Base-by-base conservation (phyloP, 2,113 vertebrate species). In the Vidua chalybeata region DNA sequence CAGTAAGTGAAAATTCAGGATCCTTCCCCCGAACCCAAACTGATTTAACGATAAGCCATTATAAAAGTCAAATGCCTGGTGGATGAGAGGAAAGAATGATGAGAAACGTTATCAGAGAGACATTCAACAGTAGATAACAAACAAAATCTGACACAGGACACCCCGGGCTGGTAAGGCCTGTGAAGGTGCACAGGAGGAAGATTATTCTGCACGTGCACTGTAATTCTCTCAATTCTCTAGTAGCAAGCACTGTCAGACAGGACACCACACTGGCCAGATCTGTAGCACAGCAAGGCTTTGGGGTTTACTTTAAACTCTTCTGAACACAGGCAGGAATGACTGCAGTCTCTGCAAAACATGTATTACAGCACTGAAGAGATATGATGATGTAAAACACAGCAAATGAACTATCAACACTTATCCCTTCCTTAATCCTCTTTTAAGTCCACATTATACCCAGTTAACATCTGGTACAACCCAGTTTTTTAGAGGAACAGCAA, bases 171-270 rank as follows among this genome's bases (percentile, higher is more conserved):
- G 12, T 15, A 78, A 80, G 2, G 52, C 15, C 13, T 21, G 26
- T 15, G 33, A 77, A 81, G 18, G 30, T 15, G 22, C 30, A 51
- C 0, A 1, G 30, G 10, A 85, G 12, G 2, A 77, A 4, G 20
- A 55, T 45, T 30, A 48, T 21, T 46, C 24, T 13, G n/a, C 28
- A 58, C 17, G 8, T 0, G 0, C 37, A 37, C 19, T 8, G 4
- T 2, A 35, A 18, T 3, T 56, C 12, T 48, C 54, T 46, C 17
- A 35, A 13, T 28, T 76, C n/a, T 15, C 20, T 43, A 39, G 12
- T 0, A 80, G 17, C 64, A 74, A n/a, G 55, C 37, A 37, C 54
- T 3, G 1, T 6, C 37, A 73, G 12, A 61, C 54, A 80, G 43
- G 31, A 80, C 41, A 63, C 8, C 30, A 24, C 0, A 3, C 56